A percentile compares a stretch with the other conserved stretches of the same genome.
These are phyloP conservation scores for Hedychridium roseum DNA, from an alignment of 2,888 invertebrate species.

Conservation along the genomic window DNA sequence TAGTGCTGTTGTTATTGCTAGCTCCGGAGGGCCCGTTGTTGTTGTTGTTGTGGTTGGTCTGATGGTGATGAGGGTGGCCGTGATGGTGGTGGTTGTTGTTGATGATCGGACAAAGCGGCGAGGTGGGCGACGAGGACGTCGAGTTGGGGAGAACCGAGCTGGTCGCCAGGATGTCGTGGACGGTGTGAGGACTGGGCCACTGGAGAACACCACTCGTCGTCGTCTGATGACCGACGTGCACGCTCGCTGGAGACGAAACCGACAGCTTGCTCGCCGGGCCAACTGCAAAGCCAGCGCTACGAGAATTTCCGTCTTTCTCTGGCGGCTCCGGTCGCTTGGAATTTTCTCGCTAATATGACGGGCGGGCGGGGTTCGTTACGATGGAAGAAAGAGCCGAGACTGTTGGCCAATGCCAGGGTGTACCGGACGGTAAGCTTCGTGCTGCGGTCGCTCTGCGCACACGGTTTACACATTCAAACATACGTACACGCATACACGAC, in stretches of 20 bases:
- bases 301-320: too few relatives aligned
- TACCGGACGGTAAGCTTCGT: too few relatives aligned
- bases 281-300: conserved; percentile 45
- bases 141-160: conserved; percentile 39
- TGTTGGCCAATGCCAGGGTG: conserved; percentile 48
- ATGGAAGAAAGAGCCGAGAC: conserved; percentile 43
- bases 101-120: conserved; percentile 40
- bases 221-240: conserved; percentile 61
- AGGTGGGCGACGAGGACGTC: conserved; percentile 38
- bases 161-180: conserved; percentile 58
- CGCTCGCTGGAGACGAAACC: conserved; percentile 61
- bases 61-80: conserved; percentile 29
- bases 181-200: conserved; percentile 61
- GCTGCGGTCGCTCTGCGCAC: too few relatives aligned
- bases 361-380: conserved; percentile 36
- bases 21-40: conserved; percentile 18
- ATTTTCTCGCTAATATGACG: conserved; percentile 36
- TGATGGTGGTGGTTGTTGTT: conserved; percentile 47
- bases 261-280: conserved; percentile 55
- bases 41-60: conserved; percentile 14
- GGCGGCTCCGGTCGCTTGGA: too few relatives aligned
- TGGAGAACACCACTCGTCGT: conserved; percentile 57
- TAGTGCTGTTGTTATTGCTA: conserved; percentile 27
- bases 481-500: too few relatives aligned
- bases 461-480: too few relatives aligned